phyloP scores from a whole-genome alignment of 2,113 vertebrate genomes.

The Megatriorchis doriae region DNA sequence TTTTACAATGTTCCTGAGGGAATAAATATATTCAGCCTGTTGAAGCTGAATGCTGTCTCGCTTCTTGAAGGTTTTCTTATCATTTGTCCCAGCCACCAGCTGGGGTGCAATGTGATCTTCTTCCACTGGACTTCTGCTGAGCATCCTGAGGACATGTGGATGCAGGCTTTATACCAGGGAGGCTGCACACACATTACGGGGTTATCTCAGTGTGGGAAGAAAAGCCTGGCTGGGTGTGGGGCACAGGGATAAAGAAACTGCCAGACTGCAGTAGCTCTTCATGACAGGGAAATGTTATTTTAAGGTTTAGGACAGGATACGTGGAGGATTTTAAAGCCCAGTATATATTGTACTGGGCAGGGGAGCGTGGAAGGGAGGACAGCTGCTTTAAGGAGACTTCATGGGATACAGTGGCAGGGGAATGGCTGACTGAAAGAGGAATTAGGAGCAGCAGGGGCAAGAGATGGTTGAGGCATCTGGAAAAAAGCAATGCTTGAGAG shows the following conservation, averaged over 20 bases:
- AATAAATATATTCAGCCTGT: not conserved
- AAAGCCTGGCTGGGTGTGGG: not conserved
- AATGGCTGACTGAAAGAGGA: not conserved
- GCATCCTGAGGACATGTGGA: not conserved
- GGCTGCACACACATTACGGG: not conserved
- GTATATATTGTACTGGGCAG: not conserved
- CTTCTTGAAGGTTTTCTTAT: conserved; percentile 6
- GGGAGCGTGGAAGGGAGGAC: not conserved
- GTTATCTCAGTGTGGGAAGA: not conserved
- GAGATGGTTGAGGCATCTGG: not conserved
- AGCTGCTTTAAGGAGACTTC: not conserved
- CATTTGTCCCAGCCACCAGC: not conserved
- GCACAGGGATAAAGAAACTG: not conserved
- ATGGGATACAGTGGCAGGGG: not conserved
- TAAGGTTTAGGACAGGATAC: not conserved
- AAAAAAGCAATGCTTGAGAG: not conserved
- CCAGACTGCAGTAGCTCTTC: not conserved
- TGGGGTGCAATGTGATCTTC: not conserved
- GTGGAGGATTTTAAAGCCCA: not conserved
- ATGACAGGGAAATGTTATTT: not conserved
- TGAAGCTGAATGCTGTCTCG: not conserved
- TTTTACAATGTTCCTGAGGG: not conserved
- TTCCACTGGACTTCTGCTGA: not conserved
- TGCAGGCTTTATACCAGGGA: not conserved
- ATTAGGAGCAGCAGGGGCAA: not conserved